Evolutionary conservation across 2,888 invertebrate species (phyloP), one percentile per base, ranked within the genome.

Genomic region (Chelonus formosanus): DNA sequence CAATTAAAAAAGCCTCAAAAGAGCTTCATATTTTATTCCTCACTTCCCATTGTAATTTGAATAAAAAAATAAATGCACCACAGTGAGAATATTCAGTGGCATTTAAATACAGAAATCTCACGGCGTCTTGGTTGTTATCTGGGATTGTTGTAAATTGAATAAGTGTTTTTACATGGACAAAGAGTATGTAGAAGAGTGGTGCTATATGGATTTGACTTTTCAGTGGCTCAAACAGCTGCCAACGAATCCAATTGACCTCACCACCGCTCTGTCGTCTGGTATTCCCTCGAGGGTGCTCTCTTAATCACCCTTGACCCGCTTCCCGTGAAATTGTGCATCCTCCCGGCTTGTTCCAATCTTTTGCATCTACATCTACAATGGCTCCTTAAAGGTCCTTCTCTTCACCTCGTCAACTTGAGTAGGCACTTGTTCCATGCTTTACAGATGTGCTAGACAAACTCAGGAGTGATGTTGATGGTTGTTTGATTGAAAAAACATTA

Each of bases 321-420:
- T 65, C 43, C 52, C 57, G 47, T 61, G 65, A 70, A 72, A 73
- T 69, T 72, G 62, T 71, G 68, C 70, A 68, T 66, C 67, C 73
- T 71, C 69, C 67, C 68, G 20, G 44, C 54, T 54, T 68, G 68
- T 71, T 54, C 73, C 73, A 70, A 74, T 72, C 73, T 73, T 71
- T 67, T 68, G 65, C 67, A 71, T 71, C 68, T 69, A 67, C 60
- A 68, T 65, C 65, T 47, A 71, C 73, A 69, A 72, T 71, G 69
- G 67, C 67, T 67, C 67, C 72, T 70, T 65, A 59, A 64, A 67
- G 58, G 45, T 58, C 52, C 59, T 56, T 50, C 8, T 43, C 60
- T 63, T 67, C 54, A 63, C 64, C 63, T 47, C 40, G 56, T 44
- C 20, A 35, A 34, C 43, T 55, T 45, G 40, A 67, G 67, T 55